Evolutionary conservation across 2,797 vertebrate species (phyloP), one percentile per base, ranked within the genome.

Genomic region (Triplophysa yarkandensis): DNA sequence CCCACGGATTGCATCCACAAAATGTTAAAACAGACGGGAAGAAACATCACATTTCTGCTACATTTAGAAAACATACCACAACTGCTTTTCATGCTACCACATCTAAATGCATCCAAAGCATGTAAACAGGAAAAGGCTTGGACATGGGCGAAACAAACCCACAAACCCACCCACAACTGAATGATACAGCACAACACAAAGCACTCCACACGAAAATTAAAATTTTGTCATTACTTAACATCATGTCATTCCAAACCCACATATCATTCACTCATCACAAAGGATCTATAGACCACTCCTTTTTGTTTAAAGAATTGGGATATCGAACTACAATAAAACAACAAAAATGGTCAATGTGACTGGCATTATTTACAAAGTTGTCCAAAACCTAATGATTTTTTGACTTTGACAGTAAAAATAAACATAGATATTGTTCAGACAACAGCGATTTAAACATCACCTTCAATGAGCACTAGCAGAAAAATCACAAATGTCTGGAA

Each of bases 81-180:
- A 28, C 25, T 32, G 50, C 19, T 57, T 46, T 36, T 19, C 36
- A 74, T 27, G 55, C 30, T 46, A 34, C 39, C 71, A 74, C 48
- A 65, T 65, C 36, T 57, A 74, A 74, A n/a, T 28, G 21, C 27
- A 21, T 30, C 36, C 43, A 10, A 65, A n/a, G 19, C 27, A 30
- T 57, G 27, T 74, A 65, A 65, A 64, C 71, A 57, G 48, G 58
- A 52, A 71, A 71, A 39, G 58, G 44, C 57, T 32, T 58, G 32
- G 39, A 70, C 43, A 70, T 60, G 27, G 27, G 39, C n/a, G 1
- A 3, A 72, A 19, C 28, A 34, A 52, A 48, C 13, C 34, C 10
- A 50, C 28, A 71, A 36, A 57, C 52, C 39, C 11, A 9, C 27
- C 52, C 54, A 30, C 43, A 43, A 41, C 44, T 14, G 32, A 39